Percentiles rank a stretch among this genome's conserved stretches.
phyloP scores from a whole-genome alignment of 2,797 vertebrate species.

The Chrosomus eos region DNA sequence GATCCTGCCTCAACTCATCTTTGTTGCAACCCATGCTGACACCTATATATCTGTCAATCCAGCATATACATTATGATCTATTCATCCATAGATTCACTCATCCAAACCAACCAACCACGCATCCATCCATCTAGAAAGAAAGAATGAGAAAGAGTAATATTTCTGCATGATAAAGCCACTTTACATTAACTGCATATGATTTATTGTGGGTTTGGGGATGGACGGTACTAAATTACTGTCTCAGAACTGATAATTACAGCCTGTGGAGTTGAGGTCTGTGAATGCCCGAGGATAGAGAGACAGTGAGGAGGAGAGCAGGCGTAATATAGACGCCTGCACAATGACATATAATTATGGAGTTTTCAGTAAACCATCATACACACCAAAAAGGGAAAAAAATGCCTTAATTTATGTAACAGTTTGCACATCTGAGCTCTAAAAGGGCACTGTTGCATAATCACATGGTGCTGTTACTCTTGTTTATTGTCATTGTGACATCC shows the following conservation, averaged over 20 bases:
- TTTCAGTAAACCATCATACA: constrained; percentile 17
- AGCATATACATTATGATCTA: neutral
- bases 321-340: constrained; percentile 16
- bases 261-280: constrained; percentile 44
- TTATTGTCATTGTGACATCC: constrained; percentile 13
- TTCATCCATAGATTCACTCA: neutral
- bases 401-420: neutral
- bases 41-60: neutral
- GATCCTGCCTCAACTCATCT: neutral
- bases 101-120: no score
- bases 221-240: constrained; percentile 64
- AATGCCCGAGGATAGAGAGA: constrained; percentile 45
- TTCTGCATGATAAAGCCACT: neutral
- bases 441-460: neutral
- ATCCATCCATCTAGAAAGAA: no score
- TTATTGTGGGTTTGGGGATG: constrained; percentile 58
- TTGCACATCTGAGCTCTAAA: constrained; percentile 16
- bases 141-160: neutral
- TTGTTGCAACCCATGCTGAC: neutral
- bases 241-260: constrained; percentile 65
- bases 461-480: neutral
- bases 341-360: constrained; percentile 18
- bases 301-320: constrained; percentile 30
- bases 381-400: neutral
- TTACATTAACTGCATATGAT: constrained; percentile 63